These are phyloP conservation scores for Bedellia somnulentella DNA, from an alignment of 2,888 invertebrate species.

Conservation along the genomic window DNA sequence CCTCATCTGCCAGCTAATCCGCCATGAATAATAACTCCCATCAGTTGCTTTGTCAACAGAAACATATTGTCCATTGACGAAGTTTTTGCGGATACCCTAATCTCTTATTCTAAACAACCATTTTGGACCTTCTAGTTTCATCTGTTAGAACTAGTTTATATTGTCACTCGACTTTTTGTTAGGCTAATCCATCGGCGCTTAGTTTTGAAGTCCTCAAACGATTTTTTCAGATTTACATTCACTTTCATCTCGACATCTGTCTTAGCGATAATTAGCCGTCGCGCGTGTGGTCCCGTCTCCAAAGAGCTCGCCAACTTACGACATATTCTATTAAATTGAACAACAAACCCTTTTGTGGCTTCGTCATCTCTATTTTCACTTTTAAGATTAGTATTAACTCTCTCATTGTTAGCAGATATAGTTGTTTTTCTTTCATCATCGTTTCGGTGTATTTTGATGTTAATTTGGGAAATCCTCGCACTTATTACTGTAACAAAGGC, in stretches of 20 bases:
- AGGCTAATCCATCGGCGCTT: slow-evolving; percentile 49
- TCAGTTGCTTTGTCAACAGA: slow-evolving; percentile 41
- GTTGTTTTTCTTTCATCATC: slow-evolving; percentile 5
- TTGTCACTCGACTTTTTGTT: too few relatives aligned
- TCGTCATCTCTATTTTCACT: slow-evolving; percentile 50
- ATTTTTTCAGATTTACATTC: slow-evolving; percentile 36
- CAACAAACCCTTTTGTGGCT: slow-evolving; percentile 31
- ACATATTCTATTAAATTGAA: slow-evolving; percentile 21
- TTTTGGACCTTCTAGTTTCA: too few relatives aligned
- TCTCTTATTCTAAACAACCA: too few relatives aligned
- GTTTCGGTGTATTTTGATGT: slow-evolving; percentile 4
- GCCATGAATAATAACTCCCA: slow-evolving; percentile 51
- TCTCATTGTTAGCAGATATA: slow-evolving; percentile 31
- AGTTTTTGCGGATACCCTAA: slow-evolving; percentile 17
- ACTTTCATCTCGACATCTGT: slow-evolving; percentile 46
- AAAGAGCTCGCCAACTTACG: slow-evolving; percentile 12
- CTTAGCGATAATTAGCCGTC: slow-evolving; percentile 40
- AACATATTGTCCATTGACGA: slow-evolving; percentile 50
- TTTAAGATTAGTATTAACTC: slow-evolving; percentile 38
- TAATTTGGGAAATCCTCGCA: slow-evolving; percentile 1
- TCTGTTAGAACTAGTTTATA: too few relatives aligned
- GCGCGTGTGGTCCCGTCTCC: slow-evolving; percentile 19
- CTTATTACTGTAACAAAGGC: slow-evolving; percentile 26
- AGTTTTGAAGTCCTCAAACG: slow-evolving; percentile 45
- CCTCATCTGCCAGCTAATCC: slow-evolving; percentile 32